A percentile compares a stretch with the other conserved stretches of the same genome.
phyloP scores from a whole-genome alignment of 2,888 invertebrate species.

The Sinopyrophorus schimmeli region DNA sequence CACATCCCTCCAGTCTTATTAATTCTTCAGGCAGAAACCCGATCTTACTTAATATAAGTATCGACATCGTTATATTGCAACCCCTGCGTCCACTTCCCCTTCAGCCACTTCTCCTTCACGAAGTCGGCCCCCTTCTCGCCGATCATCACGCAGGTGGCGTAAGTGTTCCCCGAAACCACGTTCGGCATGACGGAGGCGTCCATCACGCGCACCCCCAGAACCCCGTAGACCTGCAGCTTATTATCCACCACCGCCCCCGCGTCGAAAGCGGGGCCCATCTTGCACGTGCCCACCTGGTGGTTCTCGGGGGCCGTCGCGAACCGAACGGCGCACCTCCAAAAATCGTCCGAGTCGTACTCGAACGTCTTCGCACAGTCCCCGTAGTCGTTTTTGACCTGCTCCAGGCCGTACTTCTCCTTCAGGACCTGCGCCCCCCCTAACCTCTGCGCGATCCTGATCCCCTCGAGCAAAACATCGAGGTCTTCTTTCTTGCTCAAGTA shows the following conservation, averaged over 20 bases:
- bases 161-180: slow-evolving; percentile 53
- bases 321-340: slow-evolving; percentile 73
- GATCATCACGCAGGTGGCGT: slow-evolving; percentile 53
- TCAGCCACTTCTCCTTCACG: slow-evolving; percentile 48
- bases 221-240: slow-evolving; percentile 66
- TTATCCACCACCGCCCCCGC: slow-evolving; percentile 74
- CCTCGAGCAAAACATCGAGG: slow-evolving; percentile 64
- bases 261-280: slow-evolving; percentile 76
- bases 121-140: slow-evolving; percentile 51
- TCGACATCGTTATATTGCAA: neutral
- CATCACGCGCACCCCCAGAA: slow-evolving; percentile 57
- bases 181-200: slow-evolving; percentile 45
- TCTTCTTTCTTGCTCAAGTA: slow-evolving; percentile 73
- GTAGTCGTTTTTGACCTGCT: slow-evolving; percentile 56
- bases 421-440: slow-evolving; percentile 63
- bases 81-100: no score
- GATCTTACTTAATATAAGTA: no score
- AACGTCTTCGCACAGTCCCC: slow-evolving; percentile 56
- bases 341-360: slow-evolving; percentile 64
- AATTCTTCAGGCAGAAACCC: no score
- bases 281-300: slow-evolving; percentile 80
- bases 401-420: slow-evolving; percentile 62
- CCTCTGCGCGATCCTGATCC: slow-evolving; percentile 62
- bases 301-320: slow-evolving; percentile 78
- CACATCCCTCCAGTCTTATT: no score